A percentile compares a stretch with the other conserved stretches of the same genome.
Conservation (phyloP, 2,797 vertebrate species). For the Melanotaenia pygmaea region DNA sequence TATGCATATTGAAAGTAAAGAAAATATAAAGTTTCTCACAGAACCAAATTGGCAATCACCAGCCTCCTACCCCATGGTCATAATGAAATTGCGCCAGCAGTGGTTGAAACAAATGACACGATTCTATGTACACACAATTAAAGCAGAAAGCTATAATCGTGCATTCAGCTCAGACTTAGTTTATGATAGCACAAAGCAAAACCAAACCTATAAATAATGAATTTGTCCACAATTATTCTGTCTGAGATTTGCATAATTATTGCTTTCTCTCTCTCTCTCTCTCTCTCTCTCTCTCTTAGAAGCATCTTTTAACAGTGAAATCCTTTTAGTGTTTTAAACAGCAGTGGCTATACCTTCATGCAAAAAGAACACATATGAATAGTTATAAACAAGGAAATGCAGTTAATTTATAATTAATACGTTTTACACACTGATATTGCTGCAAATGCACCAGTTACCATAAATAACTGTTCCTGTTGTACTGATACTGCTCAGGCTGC, state of each 20-base stretch:
- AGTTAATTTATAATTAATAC: constrained; percentile 79
- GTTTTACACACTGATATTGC: constrained; percentile 65
- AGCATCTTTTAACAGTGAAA: constrained; percentile 81
- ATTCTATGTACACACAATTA: constrained; percentile 85
- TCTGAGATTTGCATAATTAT: constrained; percentile 87
- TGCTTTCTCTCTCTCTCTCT: constrained; percentile 69
- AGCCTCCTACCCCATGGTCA: constrained; percentile 79
- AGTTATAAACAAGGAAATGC: constrained; percentile 73
- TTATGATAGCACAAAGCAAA: constrained; percentile 82
- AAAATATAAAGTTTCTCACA: constrained; percentile 81
- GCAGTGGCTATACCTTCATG: constrained; percentile 63
- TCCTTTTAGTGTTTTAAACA: constrained; percentile 68
- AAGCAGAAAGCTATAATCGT: constrained; percentile 79
- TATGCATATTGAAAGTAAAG: constrained; percentile 81
- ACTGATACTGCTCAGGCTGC: constrained; percentile 21
- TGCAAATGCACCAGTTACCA: constrained; percentile 67
- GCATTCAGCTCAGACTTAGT: constrained; percentile 81
- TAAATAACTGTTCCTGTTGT: constrained; percentile 63
- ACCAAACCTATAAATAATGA: constrained; percentile 87
- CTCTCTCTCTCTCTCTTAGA: constrained; percentile 38
- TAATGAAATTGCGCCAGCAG: constrained; percentile 82
- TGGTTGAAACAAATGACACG: constrained; percentile 85
- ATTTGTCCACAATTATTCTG: constrained; percentile 84
- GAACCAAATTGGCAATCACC: constrained; percentile 84
- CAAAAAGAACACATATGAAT: constrained; percentile 65